Conservation (phyloP, 2,113 vertebrate species). For the Smithornis capensis region DNA sequence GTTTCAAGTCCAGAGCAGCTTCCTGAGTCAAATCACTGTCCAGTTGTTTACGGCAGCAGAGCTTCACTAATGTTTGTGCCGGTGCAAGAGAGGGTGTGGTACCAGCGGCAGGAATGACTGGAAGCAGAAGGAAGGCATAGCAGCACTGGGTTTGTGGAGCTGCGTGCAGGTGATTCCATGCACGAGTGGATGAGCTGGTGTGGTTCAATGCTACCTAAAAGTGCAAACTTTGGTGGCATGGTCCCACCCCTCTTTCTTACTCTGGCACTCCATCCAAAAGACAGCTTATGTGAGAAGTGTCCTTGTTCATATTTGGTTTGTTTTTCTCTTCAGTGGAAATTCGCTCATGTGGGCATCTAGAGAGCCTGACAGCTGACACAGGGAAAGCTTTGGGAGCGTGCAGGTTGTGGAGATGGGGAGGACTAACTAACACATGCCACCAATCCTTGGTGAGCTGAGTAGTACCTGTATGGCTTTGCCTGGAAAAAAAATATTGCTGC, state of each 20-base stretch:
- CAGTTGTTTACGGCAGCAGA: neutral
- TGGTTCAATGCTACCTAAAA: neutral
- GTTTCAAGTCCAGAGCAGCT: neutral
- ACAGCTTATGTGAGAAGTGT: neutral
- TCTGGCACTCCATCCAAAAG: neutral
- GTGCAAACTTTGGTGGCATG: neutral
- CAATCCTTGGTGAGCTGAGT: neutral
- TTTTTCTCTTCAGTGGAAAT: neutral
- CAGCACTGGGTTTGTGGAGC: neutral
- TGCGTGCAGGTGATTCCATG: accelerated
- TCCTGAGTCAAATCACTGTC: neutral
- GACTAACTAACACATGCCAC: neutral
- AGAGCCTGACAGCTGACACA: neutral
- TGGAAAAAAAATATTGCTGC: neutral
- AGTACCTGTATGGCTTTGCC: neutral
- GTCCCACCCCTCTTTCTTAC: neutral
- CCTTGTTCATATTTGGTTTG: neutral
- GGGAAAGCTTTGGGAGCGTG: neutral
- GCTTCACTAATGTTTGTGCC: neutral
- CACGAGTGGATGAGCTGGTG: accelerated
- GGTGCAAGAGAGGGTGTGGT: neutral
- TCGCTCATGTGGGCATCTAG: neutral
- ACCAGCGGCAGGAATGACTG: neutral
- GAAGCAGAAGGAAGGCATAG: neutral
- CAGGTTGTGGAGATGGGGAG: neutral